Evolutionary conservation across 2,888 invertebrate genomes (phyloP).

Genomic region (Pristionchus japonicus): DNA sequence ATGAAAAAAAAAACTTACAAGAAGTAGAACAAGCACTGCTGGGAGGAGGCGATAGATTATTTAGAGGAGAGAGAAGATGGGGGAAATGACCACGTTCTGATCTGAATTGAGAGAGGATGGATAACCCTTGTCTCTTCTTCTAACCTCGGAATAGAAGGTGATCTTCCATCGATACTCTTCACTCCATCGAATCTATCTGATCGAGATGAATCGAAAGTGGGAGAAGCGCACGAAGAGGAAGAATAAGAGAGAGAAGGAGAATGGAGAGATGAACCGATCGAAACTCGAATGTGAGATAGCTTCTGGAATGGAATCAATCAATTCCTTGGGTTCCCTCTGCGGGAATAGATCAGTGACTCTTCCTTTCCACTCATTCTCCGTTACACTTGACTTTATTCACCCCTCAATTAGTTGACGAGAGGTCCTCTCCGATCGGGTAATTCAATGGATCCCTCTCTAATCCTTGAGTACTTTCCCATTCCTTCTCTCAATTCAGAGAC

Average conservation of each 20-base stretch:
- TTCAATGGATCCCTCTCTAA: slow-evolving; percentile 12
- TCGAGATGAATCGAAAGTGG: slow-evolving; percentile 4
- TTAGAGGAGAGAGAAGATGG: neutral
- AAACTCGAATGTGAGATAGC: slow-evolving; percentile 13
- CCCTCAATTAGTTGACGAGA: slow-evolving; percentile 30
- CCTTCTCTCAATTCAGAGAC: neutral
- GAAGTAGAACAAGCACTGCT: slow-evolving; percentile 14
- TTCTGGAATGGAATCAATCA: slow-evolving; percentile 7
- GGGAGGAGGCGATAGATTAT: neutral
- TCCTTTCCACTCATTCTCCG: neutral
- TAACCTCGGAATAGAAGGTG: neutral
- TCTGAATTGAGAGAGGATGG: neutral
- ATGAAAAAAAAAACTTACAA: neutral
- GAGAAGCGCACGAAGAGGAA: slow-evolving; percentile 7
- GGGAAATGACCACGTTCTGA: neutral
- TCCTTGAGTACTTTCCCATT: neutral
- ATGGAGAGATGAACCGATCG: slow-evolving; percentile 26
- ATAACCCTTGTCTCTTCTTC: neutral
- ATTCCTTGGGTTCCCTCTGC: neutral
- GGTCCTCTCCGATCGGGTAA: neutral
- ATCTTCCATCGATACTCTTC: neutral
- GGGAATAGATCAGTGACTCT: too few relatives aligned
- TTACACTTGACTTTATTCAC: slow-evolving; percentile 10
- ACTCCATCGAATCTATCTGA: neutral
- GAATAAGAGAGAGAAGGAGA: slow-evolving; percentile 29